Conservation (phyloP, 2,113 vertebrate species). For the Pimephales promelas region DNA sequence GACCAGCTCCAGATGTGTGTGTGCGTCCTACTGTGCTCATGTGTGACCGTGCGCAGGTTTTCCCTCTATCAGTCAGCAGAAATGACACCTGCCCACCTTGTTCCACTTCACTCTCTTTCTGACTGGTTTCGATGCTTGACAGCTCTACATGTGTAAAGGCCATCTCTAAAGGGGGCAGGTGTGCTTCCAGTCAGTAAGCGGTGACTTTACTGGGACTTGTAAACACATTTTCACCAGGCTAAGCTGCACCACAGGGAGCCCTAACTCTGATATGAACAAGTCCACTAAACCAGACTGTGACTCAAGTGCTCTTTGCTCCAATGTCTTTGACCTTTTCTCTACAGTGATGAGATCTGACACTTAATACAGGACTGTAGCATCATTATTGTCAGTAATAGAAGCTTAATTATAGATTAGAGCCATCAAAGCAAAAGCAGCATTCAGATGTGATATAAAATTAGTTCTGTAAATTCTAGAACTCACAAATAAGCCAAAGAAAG, state of each 20-base stretch:
- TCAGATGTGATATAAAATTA: neutral
- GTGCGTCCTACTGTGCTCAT: neutral
- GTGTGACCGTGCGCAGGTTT: neutral
- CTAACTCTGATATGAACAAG: constrained; percentile 29
- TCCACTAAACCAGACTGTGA: neutral
- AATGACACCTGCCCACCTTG: constrained; percentile 38
- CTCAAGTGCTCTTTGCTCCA: constrained; percentile 48
- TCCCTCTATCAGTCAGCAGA: constrained; percentile 1
- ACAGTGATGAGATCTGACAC: constrained; percentile 58
- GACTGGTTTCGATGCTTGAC: constrained; percentile 29
- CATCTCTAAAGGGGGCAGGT: constrained; percentile 37
- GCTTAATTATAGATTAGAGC: neutral
- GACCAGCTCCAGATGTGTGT: neutral
- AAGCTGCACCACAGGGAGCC: constrained; percentile 15
- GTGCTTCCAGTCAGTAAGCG: constrained; percentile 22
- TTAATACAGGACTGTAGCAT: neutral
- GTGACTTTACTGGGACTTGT: constrained; percentile 38
- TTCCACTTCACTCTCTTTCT: constrained; percentile 27
- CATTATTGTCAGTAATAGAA: neutral
- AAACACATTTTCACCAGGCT: constrained; percentile 32
- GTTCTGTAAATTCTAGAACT: constrained; percentile 34
- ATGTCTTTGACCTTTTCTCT: constrained; percentile 51
- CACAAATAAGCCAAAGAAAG: constrained; percentile 56
- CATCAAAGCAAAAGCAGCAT: neutral
- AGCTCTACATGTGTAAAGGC: constrained; percentile 34